phyloP scores from a whole-genome alignment of 2,797 vertebrate genomes.

The Nyctibius grandis region DNA sequence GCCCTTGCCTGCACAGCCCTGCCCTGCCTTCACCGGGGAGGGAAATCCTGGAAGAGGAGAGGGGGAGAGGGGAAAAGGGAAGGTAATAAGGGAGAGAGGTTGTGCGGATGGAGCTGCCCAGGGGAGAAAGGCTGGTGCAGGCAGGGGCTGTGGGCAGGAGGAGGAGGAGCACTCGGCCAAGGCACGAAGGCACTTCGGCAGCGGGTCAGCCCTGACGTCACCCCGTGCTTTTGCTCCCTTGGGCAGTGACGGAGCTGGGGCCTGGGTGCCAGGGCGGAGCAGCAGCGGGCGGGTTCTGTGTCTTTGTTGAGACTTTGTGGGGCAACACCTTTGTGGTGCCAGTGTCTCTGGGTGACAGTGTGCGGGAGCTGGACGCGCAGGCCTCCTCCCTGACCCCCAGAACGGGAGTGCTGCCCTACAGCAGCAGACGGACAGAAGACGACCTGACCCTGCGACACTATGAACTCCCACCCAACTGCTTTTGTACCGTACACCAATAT shows the following conservation, averaged over 20 bases:
- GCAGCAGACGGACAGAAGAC: rapidly evolving
- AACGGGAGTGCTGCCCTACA: rapidly evolving
- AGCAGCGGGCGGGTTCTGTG: rapidly evolving
- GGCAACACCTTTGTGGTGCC: rapidly evolving
- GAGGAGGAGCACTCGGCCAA: not conserved
- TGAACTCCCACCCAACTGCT: not conserved
- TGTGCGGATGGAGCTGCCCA: not conserved
- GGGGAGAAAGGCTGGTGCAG: not conserved
- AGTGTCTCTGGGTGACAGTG: rapidly evolving
- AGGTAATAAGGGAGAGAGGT: not conserved
- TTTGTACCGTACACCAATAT: rapidly evolving
- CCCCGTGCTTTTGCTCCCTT: rapidly evolving
- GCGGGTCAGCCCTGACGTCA: not conserved
- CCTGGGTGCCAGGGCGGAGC: not conserved
- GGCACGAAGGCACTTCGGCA: rapidly evolving
- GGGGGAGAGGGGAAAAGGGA: not conserved
- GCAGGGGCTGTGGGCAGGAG: not conserved
- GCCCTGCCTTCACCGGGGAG: not conserved
- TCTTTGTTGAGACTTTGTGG: rapidly evolving
- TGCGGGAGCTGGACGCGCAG: rapidly evolving
- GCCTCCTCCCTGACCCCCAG: rapidly evolving
- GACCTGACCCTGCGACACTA: not conserved
- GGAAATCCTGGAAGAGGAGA: not conserved
- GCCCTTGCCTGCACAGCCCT: not conserved
- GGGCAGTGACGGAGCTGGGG: not conserved